Evolutionary conservation across 2,797 vertebrate species (phyloP), one percentile per base, ranked within the genome.

Genomic region (Ctenopoma kingsleyae): DNA sequence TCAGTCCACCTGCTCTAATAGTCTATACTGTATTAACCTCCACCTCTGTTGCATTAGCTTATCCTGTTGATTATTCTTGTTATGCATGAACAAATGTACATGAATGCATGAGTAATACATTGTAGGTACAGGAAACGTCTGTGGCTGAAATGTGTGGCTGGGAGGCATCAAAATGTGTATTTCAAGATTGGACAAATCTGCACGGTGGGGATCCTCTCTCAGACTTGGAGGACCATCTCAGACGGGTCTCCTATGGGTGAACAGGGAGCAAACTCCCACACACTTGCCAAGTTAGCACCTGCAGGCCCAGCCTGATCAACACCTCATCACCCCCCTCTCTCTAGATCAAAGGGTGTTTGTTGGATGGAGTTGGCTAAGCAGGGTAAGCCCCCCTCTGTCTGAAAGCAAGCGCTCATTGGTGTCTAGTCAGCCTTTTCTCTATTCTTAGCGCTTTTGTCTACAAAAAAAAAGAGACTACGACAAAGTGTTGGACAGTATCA

Each of bases 221-320:
- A 90, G 89, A 90, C 81, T 12, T 48, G 78, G 86, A 80, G 84
- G 83, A 74, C 67, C 62, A n/a, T 87, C 90, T 83, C 79, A 40
- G 70, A 57, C 43, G 62, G 67, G 43, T 78, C 70, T 72, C 71
- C 67, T 55, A 68, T 54, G 44, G 57, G 52, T 59, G 71, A 67
- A 44, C n/a, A 25, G 65, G 64, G 53, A 74, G 67, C 40, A 9
- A 32, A 17, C 40, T 50, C n/a, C 16, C 74, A 66, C 54, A 51
- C 54, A 43, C 74, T 60, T 79, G 80, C 76, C 85, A 59, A 83
- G 79, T 60, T 64, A 67, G 85, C 80, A 62, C 82, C 83, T 76
- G 80, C 79, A 76, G 88, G 94, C 89, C 91, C 90, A 94, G 93
- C 92, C 85, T 93, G 30, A 80, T 91, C 94, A 81, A 86, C 84